Percentiles rank a stretch among this genome's conserved stretches.
phyloP scores from a whole-genome alignment of 2,797 vertebrate species.

The Urophycis tenuis region DNA sequence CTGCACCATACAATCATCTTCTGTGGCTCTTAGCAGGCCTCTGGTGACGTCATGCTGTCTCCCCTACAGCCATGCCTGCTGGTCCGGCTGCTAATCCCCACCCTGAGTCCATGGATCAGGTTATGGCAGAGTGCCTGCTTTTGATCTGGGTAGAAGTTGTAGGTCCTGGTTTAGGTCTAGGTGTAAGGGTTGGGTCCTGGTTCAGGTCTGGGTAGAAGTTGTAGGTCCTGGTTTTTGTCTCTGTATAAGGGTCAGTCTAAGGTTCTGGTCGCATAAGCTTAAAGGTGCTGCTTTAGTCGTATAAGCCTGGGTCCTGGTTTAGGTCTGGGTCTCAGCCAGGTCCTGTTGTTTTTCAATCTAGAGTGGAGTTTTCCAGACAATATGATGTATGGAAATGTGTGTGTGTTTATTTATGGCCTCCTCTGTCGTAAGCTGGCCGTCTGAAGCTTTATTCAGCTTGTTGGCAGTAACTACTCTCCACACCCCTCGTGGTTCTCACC shows the following conservation, averaged over 20 bases:
- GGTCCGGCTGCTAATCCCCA: neutral
- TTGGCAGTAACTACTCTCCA: neutral
- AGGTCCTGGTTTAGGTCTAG: neutral
- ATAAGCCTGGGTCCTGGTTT: neutral
- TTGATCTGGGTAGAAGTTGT: neutral
- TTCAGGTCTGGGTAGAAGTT: neutral
- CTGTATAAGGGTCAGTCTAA: neutral
- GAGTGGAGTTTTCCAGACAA: neutral
- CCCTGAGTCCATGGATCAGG: neutral
- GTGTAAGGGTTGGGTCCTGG: neutral
- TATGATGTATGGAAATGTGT: neutral
- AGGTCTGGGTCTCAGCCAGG: neutral
- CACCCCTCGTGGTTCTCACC: neutral
- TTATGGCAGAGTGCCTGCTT: neutral
- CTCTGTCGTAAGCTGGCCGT: neutral
- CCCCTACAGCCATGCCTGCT: slow-evolving; percentile 11
- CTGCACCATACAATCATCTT: slow-evolving; percentile 40
- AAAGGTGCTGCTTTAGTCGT: neutral
- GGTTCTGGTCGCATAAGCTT: neutral
- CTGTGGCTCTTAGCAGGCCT: slow-evolving; percentile 27
- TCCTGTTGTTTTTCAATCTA: neutral
- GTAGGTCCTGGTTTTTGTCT: neutral
- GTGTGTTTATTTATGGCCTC: neutral
- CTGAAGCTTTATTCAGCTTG: neutral
- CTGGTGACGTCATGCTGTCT: slow-evolving; percentile 30